Evolutionary conservation across 2,113 vertebrate genomes (phyloP).

Genomic region (Orthochromis malagaraziensis): DNA sequence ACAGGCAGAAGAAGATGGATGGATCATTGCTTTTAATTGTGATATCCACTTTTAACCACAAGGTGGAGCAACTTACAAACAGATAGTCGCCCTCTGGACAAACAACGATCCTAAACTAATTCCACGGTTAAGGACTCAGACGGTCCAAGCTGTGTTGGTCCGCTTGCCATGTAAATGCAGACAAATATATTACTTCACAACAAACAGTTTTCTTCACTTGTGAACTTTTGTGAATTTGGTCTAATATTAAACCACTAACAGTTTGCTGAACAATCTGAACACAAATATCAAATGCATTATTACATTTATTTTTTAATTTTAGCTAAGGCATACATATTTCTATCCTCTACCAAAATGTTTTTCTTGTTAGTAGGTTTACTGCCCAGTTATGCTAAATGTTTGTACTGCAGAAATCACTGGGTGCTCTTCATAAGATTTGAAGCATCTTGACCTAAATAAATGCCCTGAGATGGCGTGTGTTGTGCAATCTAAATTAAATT

Average conservation of each 20-base stretch:
- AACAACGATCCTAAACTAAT: neutral
- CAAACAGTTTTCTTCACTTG: neutral
- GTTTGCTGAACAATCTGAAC: neutral
- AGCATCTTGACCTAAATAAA: neutral
- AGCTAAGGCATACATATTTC: neutral
- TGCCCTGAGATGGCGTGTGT: neutral
- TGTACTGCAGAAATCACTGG: neutral
- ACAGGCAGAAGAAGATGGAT: neutral
- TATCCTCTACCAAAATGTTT: neutral
- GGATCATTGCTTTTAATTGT: neutral
- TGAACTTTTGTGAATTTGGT: neutral
- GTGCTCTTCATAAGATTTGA: neutral
- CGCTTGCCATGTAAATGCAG: neutral
- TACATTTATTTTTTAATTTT: neutral
- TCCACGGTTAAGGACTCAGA: neutral
- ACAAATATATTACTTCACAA: neutral
- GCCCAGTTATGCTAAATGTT: neutral
- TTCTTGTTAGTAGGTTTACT: neutral
- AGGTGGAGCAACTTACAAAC: slow-evolving; percentile 19
- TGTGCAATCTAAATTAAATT: neutral
- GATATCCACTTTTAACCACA: slow-evolving; percentile 5
- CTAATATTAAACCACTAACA: neutral
- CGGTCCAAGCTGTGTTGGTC: neutral
- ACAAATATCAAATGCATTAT: neutral
- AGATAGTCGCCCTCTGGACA: neutral